Evolutionary conservation across 2,888 invertebrate genomes (phyloP).

Genomic region (Scaptomyza reducta): DNA sequence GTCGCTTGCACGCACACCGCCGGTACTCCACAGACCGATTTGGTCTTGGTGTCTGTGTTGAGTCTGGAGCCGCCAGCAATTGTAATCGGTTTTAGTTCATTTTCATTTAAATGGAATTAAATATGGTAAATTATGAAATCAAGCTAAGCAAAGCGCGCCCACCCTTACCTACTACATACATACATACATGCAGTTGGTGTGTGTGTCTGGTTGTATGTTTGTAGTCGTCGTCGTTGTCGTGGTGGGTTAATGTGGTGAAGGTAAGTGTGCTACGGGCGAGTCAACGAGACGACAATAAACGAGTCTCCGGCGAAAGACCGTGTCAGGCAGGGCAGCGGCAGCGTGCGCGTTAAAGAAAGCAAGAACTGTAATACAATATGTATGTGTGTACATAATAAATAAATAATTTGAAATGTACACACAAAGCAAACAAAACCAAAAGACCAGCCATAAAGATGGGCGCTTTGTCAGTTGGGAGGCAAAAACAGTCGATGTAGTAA

Average conservation of each 20-base stretch:
- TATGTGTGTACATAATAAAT: slow-evolving; percentile 69
- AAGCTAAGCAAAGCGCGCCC: slow-evolving; percentile 50
- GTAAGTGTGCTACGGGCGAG: slow-evolving; percentile 66
- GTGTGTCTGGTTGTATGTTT: not conserved
- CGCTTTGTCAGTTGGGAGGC: slow-evolving; percentile 41
- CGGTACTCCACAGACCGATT: slow-evolving; percentile 14
- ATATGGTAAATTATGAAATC: slow-evolving; percentile 78
- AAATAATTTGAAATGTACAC: slow-evolving; percentile 66
- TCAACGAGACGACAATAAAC: slow-evolving; percentile 59
- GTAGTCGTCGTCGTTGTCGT: slow-evolving; percentile 23
- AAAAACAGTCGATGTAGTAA: slow-evolving; percentile 44
- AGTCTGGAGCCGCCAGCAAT: slow-evolving; percentile 59
- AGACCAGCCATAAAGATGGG: slow-evolving; percentile 38
- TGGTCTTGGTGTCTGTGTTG: slow-evolving; percentile 50
- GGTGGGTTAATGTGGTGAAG: slow-evolving; percentile 70
- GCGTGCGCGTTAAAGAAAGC: slow-evolving; percentile 47
- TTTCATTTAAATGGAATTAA: slow-evolving; percentile 79
- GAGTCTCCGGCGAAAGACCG: slow-evolving; percentile 43
- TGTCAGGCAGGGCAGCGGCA: slow-evolving; percentile 15
- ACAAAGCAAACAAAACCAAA: slow-evolving; percentile 26
- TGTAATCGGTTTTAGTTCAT: slow-evolving; percentile 79
- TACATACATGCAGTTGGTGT: not conserved
- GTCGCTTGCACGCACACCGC: slow-evolving; percentile 48
- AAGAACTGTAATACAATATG: slow-evolving; percentile 66
- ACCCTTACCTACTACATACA: not conserved